phyloP scores from a whole-genome alignment of 2,888 invertebrate species.

The Entomobrya proxima region DNA sequence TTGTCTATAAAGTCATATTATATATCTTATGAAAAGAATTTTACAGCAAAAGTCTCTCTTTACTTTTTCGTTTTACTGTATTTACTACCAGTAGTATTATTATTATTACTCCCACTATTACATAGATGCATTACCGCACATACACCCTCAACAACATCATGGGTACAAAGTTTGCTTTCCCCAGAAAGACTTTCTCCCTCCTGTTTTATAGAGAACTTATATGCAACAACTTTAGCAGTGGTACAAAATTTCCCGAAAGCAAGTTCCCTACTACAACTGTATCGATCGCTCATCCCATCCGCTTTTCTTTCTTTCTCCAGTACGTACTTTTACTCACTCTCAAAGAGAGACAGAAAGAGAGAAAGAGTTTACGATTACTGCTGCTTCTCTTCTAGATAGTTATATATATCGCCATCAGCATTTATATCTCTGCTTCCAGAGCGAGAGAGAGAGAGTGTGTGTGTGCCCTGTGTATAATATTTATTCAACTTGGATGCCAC shows the following conservation, averaged over 20 bases:
- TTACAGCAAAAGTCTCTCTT: neutral
- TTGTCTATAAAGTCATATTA: neutral
- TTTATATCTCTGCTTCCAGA: too few relatives aligned
- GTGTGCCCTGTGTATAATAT: too few relatives aligned
- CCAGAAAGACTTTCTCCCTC: slow-evolving; percentile 38
- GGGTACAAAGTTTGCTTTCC: slow-evolving; percentile 37
- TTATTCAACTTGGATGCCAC: neutral
- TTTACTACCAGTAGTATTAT: neutral
- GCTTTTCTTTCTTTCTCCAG: slow-evolving; percentile 38
- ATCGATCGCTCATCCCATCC: slow-evolving; percentile 63
- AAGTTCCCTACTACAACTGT: slow-evolving; percentile 58
- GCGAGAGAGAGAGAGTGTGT: too few relatives aligned
- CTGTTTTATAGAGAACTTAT: neutral
- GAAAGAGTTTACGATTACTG: slow-evolving; percentile 42
- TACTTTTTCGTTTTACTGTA: neutral
- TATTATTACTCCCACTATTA: neutral
- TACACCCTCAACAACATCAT: neutral
- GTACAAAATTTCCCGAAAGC: slow-evolving; percentile 28
- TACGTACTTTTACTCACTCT: slow-evolving; percentile 24
- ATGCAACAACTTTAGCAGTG: neutral
- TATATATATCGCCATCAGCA: too few relatives aligned
- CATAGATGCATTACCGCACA: neutral
- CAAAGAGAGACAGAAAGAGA: slow-evolving; percentile 4
- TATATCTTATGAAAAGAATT: neutral
- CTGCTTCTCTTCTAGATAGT: neutral